Percentiles rank a stretch among this genome's conserved stretches.
Evolutionary conservation across 1,140 invertebrate genomes (phyloP).

Genomic region (Hydropsyche tenuis): DNA sequence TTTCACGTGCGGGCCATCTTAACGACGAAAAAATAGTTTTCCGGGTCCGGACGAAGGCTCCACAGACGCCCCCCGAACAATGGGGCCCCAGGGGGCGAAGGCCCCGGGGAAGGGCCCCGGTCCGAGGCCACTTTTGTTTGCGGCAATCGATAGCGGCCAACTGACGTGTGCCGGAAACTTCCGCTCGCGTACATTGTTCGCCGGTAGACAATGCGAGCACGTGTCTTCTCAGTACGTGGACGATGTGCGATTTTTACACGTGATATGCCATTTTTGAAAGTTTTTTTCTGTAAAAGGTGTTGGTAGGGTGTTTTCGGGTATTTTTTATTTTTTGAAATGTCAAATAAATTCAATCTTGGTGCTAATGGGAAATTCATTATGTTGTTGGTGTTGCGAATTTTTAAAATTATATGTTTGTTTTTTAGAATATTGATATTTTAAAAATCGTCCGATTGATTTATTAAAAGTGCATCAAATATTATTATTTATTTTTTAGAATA

Average conservation of each 20-base stretch:
- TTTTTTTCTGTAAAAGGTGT: no score
- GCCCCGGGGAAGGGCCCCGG: not conserved
- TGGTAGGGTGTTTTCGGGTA: no score
- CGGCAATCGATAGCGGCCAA: conserved; percentile 36
- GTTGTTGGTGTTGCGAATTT: no score
- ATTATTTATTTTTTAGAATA: no score
- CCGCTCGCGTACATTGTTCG: not conserved
- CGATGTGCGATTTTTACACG: not conserved
- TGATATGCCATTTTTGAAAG: not conserved
- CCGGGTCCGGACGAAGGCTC: not conserved
- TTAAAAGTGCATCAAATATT: no score
- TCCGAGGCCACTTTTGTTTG: conserved; percentile 21
- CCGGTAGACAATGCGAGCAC: not conserved
- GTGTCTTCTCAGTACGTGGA: not conserved
- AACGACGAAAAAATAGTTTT: conserved; percentile 33
- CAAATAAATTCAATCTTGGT: no score
- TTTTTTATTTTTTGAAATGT: no score
- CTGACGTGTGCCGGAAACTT: conserved; percentile 31
- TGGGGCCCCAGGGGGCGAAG: not conserved
- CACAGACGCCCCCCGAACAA: not conserved
- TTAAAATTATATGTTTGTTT: no score
- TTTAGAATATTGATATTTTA: no score
- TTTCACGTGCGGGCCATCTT: conserved; percentile 13
- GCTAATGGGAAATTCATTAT: no score
- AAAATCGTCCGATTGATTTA: no score